Evolutionary conservation across 2,113 vertebrate genomes (phyloP), one percentile per base, ranked within the genome.

Genomic region (Catharus fuscescens): DNA sequence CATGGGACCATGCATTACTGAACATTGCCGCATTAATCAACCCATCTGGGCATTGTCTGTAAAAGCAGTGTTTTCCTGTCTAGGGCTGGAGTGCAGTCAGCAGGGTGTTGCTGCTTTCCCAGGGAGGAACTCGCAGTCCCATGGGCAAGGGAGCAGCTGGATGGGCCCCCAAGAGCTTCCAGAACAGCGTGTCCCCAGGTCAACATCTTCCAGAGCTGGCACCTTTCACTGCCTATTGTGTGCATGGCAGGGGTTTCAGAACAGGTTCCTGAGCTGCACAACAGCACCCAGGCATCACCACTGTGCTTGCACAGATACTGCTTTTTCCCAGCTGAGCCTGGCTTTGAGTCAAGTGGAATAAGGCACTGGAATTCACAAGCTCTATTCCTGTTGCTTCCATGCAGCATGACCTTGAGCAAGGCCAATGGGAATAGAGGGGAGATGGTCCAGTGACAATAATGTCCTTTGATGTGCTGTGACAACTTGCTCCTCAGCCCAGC

Each of bases 51-150:
- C 80, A 93, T 73, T 92, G 94, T 88, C 91, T 7, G 0, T 45
- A 52, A 61, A 60, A 66, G 42, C 5, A 0, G 25, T 0, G 9
- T 52, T 84, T 94, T 93, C 95, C 95, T 96, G 84, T 78, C 15
- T 40, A 9, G 65, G 38, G 60, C 73, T 90, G 80, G 84, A 95
- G 71, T 0, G 8, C 59, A 36, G 8, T 65, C 84, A 89, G 69
- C 50, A 80, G 80, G 96, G 90, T 53, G 81, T 91, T 90, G 70
- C 92, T 95, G 65, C 64, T 72, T 96, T 96, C 84, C 90, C 31
- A 18, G 31, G 28, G 87, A 96, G 92, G 93, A 96, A 96, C 87
- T 95, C 4, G 3, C 18, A n/a, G 87, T 96, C 93, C 88, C 90
- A 85, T 18, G 14, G 88, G 92, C 4, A 0, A 62, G 79, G 74